Conservation (phyloP, 2,888 invertebrate genomes). For the Eristalis tenax region DNA sequence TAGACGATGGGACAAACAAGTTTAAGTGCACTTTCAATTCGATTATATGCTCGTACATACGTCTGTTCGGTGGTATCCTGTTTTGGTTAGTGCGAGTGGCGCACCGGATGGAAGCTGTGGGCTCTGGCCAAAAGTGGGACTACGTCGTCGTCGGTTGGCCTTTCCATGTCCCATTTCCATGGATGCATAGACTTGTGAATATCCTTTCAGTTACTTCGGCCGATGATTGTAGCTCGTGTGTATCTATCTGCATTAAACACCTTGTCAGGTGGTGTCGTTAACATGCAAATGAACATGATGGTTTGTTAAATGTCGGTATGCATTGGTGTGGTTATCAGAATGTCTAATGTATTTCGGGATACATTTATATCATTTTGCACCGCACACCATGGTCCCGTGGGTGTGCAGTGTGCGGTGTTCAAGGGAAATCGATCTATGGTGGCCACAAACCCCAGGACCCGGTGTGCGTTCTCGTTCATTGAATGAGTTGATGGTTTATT, state of each 20-base stretch:
- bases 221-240: slow-evolving; percentile 63
- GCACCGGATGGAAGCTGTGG: not conserved
- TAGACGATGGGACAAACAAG: slow-evolving; percentile 57
- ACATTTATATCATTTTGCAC: slow-evolving; percentile 46
- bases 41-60: slow-evolving; percentile 53
- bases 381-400: not conserved
- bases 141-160: slow-evolving; percentile 13
- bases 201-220: slow-evolving; percentile 45
- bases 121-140: slow-evolving; percentile 38
- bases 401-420: not conserved
- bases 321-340: slow-evolving; percentile 65
- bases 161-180: not conserved
- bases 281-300: slow-evolving; percentile 73
- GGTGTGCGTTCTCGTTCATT: not conserved
- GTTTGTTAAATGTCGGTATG: slow-evolving; percentile 69
- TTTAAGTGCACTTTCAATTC: slow-evolving; percentile 69
- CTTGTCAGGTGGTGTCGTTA: slow-evolving; percentile 73
- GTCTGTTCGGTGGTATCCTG: slow-evolving; percentile 20
- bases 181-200: not conserved
- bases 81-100: not conserved
- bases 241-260: slow-evolving; percentile 72
- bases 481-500: slow-evolving; percentile 24
- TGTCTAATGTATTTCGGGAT: slow-evolving; percentile 50
- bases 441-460: not conserved
- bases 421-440: slow-evolving; percentile 16